Conservation (phyloP, 2,797 vertebrate species). For the Coranthus polyacanthus region DNA sequence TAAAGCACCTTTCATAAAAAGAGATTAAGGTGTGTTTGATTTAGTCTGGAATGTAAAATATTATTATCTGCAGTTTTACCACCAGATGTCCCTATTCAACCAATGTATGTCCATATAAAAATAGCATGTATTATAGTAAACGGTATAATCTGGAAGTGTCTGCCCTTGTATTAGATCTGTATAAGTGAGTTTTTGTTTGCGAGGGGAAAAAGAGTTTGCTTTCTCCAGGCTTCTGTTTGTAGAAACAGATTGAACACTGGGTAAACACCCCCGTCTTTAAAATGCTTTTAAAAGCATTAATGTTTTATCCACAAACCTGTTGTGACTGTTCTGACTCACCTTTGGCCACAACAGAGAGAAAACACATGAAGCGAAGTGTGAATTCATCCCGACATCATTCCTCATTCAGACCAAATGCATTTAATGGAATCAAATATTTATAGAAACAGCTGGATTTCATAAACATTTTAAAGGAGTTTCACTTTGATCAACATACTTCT, state of each 20-base stretch:
- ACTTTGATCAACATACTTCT: slow-evolving; percentile 11
- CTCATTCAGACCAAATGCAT: slow-evolving; percentile 43
- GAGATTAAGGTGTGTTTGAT: neutral
- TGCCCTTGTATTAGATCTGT: neutral
- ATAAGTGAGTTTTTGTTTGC: neutral
- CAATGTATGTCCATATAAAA: neutral
- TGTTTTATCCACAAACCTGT: too few species aligned
- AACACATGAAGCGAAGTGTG: too few species aligned
- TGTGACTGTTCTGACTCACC: neutral
- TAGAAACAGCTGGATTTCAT: slow-evolving; percentile 29
- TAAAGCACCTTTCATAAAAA: neutral
- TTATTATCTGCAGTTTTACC: neutral
- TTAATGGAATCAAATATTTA: slow-evolving; percentile 60
- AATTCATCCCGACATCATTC: too few species aligned
- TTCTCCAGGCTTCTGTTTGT: slow-evolving; percentile 2
- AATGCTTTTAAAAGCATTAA: too few species aligned
- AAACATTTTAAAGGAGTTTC: slow-evolving; percentile 32
- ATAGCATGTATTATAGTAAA: too few species aligned
- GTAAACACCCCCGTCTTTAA: neutral
- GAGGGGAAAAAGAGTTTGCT: neutral
- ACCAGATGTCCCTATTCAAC: slow-evolving; percentile 40
- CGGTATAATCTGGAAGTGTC: neutral
- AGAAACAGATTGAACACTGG: neutral
- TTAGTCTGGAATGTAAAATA: neutral
- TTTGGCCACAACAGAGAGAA: neutral